Percentiles rank a stretch among this genome's conserved stretches.
These are phyloP conservation scores for Austrolebias charrua DNA, from an alignment of 2,797 vertebrate genomes.

Conservation along the genomic window DNA sequence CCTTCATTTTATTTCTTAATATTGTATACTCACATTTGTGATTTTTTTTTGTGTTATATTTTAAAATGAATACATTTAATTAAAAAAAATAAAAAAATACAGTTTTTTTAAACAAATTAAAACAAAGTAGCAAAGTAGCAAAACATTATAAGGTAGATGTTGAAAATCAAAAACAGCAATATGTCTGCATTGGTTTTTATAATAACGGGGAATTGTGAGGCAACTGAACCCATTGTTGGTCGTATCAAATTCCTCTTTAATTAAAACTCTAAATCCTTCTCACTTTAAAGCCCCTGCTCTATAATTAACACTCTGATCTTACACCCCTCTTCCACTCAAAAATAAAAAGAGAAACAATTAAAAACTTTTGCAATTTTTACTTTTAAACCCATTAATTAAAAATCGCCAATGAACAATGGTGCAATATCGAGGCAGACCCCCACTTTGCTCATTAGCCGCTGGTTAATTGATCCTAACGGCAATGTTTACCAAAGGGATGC, in stretches of 20 bases:
- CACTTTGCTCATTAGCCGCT: conserved; percentile 75
- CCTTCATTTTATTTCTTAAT: too few relatives aligned
- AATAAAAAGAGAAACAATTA: conserved; percentile 73
- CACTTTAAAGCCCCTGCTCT: conserved; percentile 78
- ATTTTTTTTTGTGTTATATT: too few relatives aligned
- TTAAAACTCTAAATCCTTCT: conserved; percentile 83
- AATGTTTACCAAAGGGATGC: conserved; percentile 79
- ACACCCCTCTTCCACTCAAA: neutral
- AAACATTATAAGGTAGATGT: too few relatives aligned
- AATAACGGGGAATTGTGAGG: conserved; percentile 57
- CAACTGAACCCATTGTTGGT: conserved; percentile 71
- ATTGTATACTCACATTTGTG: too few relatives aligned
- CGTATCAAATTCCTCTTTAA: conserved; percentile 81
- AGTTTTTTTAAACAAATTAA: too few relatives aligned
- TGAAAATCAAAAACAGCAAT: too few relatives aligned
- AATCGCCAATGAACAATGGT: conserved; percentile 76
- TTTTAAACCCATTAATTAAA: conserved; percentile 83
- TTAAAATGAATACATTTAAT: too few relatives aligned
- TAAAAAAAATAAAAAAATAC: too few relatives aligned
- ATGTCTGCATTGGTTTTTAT: too few relatives aligned
- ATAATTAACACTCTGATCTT: conserved; percentile 83
- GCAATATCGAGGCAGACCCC: conserved; percentile 71
- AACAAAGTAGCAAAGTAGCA: too few relatives aligned
- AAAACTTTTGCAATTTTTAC: conserved; percentile 80
- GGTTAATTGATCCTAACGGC: conserved; percentile 80